Base-by-base conservation (phyloP, 2,888 invertebrate genomes). In the Atrina japonica region DNA sequence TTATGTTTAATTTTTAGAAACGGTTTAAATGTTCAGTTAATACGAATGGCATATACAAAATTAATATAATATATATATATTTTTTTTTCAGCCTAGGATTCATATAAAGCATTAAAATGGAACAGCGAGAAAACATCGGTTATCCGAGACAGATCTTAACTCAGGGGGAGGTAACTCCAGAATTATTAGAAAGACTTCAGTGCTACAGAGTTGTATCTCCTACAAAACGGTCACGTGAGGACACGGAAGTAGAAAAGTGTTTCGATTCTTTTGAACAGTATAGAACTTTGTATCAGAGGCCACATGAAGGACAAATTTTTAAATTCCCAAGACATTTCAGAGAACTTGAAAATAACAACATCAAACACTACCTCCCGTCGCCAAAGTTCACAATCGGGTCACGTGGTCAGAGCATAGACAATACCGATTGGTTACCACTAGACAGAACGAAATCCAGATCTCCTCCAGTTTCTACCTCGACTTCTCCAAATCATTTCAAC, bases 371-470 rank as follows among this genome's bases (percentile, higher is more conserved):
- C 14, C 41, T 40, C n/a, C 30, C 61, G 9, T 61, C 61, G 29
- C 61, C 61, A 14, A 56, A 56, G 40, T 35, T 21, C 7, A 56
- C 11, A 14, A 56, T 23, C 21, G 40, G 23, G 1, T 35, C 56
- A 40, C 40, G 56, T 56, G 56, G 40, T 5, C 56, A 40, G 11
- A 40, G 40, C n/a, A 73, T 77, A 45, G 79, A 82, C 9, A 74
- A 78, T 50, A 80, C 78, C 3, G 81, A 82, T 53, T 80, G 81
- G 81, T 78, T 82, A 78, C 53, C 80, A 56, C 75, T 76, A 1
- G 80, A 82, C 60, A 68, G 73, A 67, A 74, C 77, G 53, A 73
- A 76, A 53, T 77, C 81, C 52, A 75, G 81, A 66, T 76, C 79
- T 40, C 78, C 79, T 6, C 81, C 81, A 7, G 72, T 76, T n/a